Conservation (phyloP, 2,113 vertebrate species). For the Typhlomys cinereus region DNA sequence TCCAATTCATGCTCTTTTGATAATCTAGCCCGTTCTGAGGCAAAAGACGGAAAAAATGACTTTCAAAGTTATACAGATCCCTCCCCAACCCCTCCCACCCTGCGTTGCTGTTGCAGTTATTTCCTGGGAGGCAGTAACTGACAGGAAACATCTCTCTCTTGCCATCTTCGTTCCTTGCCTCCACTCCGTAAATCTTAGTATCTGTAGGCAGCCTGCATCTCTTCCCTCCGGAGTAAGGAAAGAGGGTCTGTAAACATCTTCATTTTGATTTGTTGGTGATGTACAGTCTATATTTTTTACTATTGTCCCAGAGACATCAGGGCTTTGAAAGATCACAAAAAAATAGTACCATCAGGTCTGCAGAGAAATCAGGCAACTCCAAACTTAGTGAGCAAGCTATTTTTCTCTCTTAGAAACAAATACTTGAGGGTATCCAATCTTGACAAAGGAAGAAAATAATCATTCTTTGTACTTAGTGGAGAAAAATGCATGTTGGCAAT, state of each 20-base stretch:
- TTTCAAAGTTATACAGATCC: not conserved
- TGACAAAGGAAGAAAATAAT: slow-evolving; percentile 27
- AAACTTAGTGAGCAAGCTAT: slow-evolving; percentile 23
- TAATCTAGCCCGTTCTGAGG: not conserved
- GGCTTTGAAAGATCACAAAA: slow-evolving; percentile 23
- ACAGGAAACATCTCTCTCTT: not conserved
- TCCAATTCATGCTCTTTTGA: not conserved
- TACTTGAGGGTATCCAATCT: not conserved
- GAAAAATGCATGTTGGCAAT: not conserved
- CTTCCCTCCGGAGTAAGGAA: not conserved
- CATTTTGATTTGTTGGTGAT: slow-evolving; percentile 16
- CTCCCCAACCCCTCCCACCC: not conserved
- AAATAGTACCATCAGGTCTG: not conserved
- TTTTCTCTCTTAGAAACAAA: slow-evolving; percentile 47
- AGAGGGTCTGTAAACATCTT: not conserved
- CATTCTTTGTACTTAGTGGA: not conserved
- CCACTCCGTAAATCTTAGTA: not conserved
- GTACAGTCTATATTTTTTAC: slow-evolving; percentile 19
- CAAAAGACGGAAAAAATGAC: not conserved
- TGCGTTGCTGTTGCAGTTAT: accelerated
- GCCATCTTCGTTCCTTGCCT: not conserved
- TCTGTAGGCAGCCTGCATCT: not conserved
- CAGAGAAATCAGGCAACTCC: slow-evolving; percentile 17
- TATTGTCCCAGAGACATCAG: slow-evolving; percentile 12
- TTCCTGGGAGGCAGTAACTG: not conserved